These are phyloP conservation scores for Brachypteracias leptosomus DNA, from an alignment of 2,113 vertebrate genomes.

Conservation along the genomic window DNA sequence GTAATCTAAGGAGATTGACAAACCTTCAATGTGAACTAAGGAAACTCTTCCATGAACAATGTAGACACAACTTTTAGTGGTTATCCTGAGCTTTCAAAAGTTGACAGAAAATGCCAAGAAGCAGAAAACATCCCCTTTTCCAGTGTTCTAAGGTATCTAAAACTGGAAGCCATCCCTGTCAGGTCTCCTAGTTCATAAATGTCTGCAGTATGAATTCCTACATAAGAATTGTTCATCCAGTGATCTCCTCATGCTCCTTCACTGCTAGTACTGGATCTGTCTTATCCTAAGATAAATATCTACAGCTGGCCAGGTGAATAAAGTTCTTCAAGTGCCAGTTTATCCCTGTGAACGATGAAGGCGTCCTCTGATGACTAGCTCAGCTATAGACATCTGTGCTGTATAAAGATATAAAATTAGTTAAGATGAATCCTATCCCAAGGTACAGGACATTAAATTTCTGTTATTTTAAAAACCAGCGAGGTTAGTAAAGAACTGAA, in stretches of 20 bases:
- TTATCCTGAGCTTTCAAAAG: neutral
- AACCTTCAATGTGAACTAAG: neutral
- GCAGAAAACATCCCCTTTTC: neutral
- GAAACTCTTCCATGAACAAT: neutral
- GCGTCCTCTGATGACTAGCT: neutral
- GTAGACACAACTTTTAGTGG: neutral
- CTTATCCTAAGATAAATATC: neutral
- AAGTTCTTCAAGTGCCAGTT: neutral
- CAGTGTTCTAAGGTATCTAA: neutral
- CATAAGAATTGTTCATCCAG: neutral
- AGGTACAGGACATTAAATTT: neutral
- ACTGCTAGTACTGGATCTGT: neutral
- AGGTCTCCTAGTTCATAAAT: neutral
- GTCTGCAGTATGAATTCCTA: neutral
- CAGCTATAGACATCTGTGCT: neutral
- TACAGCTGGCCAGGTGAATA: neutral
- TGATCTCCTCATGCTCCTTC: neutral
- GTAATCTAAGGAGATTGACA: neutral
- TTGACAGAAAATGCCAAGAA: neutral
- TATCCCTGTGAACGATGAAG: neutral
- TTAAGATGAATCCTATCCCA: neutral
- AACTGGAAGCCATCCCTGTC: neutral
- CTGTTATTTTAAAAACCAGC: neutral
- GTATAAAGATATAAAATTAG: neutral
- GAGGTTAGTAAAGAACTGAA: neutral